Base-by-base conservation (phyloP, 2,888 invertebrate species). In the Leptura quadrifasciata region DNA sequence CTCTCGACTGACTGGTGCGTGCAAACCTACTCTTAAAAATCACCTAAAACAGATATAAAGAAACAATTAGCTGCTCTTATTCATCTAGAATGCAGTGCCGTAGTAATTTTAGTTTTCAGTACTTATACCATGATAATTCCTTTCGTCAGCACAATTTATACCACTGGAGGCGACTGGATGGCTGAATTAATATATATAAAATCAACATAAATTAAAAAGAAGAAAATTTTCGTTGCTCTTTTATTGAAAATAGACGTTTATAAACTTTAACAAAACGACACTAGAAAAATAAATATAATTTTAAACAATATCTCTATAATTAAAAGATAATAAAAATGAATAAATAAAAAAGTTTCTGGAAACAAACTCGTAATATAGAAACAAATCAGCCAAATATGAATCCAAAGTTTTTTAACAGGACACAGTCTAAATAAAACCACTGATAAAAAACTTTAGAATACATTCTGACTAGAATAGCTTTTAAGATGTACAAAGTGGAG, bases 191-290 rank as follows among this genome's bases (percentile, higher is more conserved):
- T 8, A 31, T 6, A 31, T 24, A 2, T 31, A 5, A 31, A 31
- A 31, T 31, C 0, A 31, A 24, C 3, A 31, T n/a, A 31, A 24
- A 18, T 31, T 27, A n/a, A 24, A n/a, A 60, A 3, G 8, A 60
- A 60, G 27, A 31, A 60, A 31, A 60, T 31, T 17, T n/a, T 60
- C 31, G 9, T 39, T 63, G 63, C 63, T 35, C 63, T 6, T 63
- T 63, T 63, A 63, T 63, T 63, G 20, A 39, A 63, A 63, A 63
- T 35, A 35, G 35, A 35, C 17, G 61, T 63, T 39, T 63, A 63
- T 20, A 63, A 63, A 63, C 20, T 35, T 63, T 35, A 63, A 63
- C 39, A 63, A 63, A 63, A 63, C 47, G 12, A 63, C n/a, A 60
- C 17, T 20, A 27, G 18, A 61, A 18, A 31, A 31, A 27, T 27